phyloP scores from a whole-genome alignment of 2,797 vertebrate genomes.

The Pelobates cultripes region DNA sequence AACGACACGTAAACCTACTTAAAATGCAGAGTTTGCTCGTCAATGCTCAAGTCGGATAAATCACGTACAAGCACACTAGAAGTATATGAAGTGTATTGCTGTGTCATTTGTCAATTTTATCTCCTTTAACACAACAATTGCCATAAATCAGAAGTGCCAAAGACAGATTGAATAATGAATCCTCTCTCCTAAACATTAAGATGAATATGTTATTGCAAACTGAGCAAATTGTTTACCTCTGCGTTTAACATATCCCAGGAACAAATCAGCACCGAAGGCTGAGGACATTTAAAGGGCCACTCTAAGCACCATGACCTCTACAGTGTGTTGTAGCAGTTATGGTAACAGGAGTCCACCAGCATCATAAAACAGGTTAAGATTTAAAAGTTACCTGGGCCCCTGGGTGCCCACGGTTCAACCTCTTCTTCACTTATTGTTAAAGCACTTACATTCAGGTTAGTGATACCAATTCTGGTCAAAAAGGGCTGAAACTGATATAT shows the following conservation, averaged over 20 bases:
- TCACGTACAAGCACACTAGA: conserved; percentile 40
- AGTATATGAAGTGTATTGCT: conserved; percentile 46
- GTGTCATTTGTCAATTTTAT: conserved; percentile 47
- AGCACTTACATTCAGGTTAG: too few relatives aligned
- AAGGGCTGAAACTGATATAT: too few relatives aligned
- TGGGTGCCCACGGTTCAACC: too few relatives aligned
- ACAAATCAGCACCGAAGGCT: too few relatives aligned
- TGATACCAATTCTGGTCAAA: too few relatives aligned
- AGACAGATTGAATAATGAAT: conserved; percentile 30
- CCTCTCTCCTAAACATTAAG: conserved; percentile 20
- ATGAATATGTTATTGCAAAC: conserved; percentile 60
- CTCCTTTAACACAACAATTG: conserved; percentile 51
- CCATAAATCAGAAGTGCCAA: conserved; percentile 41
- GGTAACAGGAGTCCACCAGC: too few relatives aligned
- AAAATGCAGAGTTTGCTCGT: conserved; percentile 41
- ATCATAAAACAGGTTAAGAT: too few relatives aligned
- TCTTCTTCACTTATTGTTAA: too few relatives aligned
- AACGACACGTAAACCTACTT: conserved; percentile 37
- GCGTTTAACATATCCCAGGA: neutral
- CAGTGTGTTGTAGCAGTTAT: too few relatives aligned
- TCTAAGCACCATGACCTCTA: too few relatives aligned
- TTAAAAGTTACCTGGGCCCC: too few relatives aligned
- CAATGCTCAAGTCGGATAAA: conserved; percentile 34
- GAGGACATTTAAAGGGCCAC: too few relatives aligned
- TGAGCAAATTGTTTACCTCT: conserved; percentile 3